Evolutionary conservation across 1,140 invertebrate species (phyloP).

Genomic region (Cyclina sinensis): DNA sequence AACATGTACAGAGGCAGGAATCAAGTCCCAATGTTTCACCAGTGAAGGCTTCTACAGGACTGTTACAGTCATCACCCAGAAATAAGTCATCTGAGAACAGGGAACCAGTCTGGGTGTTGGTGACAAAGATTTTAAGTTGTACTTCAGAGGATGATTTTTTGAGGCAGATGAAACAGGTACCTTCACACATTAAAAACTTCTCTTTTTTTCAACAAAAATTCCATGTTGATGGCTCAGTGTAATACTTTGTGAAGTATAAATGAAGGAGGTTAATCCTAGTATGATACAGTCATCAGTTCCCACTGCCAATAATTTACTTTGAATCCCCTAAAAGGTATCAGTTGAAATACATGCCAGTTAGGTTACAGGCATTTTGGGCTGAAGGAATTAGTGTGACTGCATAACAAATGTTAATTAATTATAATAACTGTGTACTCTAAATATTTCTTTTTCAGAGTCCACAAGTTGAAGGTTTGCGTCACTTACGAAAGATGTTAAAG

Average conservation of each 20-base stretch:
- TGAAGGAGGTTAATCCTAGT: too few species aligned
- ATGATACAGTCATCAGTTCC: too few species aligned
- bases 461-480: constrained; percentile 11
- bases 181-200: too few species aligned
- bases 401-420: too few species aligned
- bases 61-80: background rate
- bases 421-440: too few species aligned
- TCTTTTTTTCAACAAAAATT: background rate
- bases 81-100: background rate
- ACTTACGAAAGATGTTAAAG: constrained; percentile 29
- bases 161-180: constrained; percentile 46
- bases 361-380: too few species aligned
- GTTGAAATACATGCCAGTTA: too few species aligned
- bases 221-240: too few species aligned
- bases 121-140: constrained; percentile 24
- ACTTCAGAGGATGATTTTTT: constrained; percentile 10
- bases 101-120: constrained; percentile 26
- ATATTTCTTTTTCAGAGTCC: constrained; percentile 44
- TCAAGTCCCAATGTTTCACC: background rate
- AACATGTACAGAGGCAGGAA: background rate
- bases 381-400: too few species aligned
- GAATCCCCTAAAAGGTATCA: too few species aligned
- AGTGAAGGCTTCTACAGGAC: background rate
- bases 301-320: too few species aligned
- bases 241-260: too few species aligned